Base-by-base conservation (phyloP, 2,888 invertebrate genomes). In the Zhengitettix transpicula region DNA sequence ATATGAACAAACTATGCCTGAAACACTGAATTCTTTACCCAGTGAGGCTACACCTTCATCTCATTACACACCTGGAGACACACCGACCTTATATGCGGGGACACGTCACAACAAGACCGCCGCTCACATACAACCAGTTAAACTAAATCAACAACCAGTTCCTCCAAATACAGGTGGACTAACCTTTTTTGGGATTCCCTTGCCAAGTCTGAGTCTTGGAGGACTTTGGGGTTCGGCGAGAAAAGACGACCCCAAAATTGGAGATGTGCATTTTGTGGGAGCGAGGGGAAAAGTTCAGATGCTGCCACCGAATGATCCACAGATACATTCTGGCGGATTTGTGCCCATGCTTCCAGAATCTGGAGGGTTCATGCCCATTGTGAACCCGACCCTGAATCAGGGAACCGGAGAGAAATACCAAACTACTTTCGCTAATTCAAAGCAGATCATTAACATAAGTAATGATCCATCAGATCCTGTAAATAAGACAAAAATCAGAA, bases 101-200 rank as follows among this genome's bases (percentile, higher is more conserved):
- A 67, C 47, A 47, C 47, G n/a, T 47, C 62, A 61, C 55, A 52
- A 68, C 65, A 11, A 59, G 52, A 56, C 64, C 64, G 1, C 64
- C 3, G 53, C 58, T 14, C 61, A 66, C 66, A 15, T 66, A 62
- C 51, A 58, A 69, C 42, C 69, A 7, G 2, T 28, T 2, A 28
- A 28, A 28, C 2, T 71, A 0, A 72, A 72, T 65, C 65, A 67
- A 28, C 54, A 42, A n/a, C 56, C 60, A 10, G 51, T 55, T 64
- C 66, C 61, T 60, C 71, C 73, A 42, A 76, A 80, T 0, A 80
- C 83, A 41, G 81, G 81, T 63, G 81, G 84, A 1, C 89, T 89
- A 65, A 89, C 90, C 14, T 89, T 91, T 69, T 91, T 91, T 68
- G 91, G 91, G 0, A 83, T 90, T 69, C 90, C 91, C 0, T 70